A percentile compares a stretch with the other conserved stretches of the same genome.
Conservation (phyloP, 1,140 invertebrate species). For the Mactra quadrangularis region DNA sequence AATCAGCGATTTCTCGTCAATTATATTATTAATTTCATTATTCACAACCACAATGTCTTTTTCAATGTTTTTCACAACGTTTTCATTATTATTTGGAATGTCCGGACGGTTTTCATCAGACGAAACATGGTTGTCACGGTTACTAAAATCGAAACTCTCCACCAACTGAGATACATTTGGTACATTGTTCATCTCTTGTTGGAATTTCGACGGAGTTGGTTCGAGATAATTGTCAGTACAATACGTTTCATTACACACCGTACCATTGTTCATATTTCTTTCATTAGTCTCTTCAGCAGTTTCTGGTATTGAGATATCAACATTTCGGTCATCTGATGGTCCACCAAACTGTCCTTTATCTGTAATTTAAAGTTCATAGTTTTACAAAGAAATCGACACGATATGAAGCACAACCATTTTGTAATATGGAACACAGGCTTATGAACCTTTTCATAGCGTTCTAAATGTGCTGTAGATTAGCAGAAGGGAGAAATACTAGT, state of each 20-base stretch:
- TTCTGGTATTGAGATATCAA: neutral
- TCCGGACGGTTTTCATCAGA: neutral
- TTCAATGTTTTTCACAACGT: neutral
- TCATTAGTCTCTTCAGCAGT: neutral
- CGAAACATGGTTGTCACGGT: neutral
- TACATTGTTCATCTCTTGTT: neutral
- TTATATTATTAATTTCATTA: neutral
- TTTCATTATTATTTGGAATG: neutral
- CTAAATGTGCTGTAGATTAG: too few species aligned
- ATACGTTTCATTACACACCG: conserved; percentile 41
- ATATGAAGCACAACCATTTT: neutral
- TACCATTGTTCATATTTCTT: neutral
- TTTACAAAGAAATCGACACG: neutral
- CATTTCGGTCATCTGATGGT: neutral
- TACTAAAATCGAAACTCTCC: neutral
- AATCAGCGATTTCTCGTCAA: neutral
- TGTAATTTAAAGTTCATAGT: neutral
- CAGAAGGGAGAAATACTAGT: too few species aligned
- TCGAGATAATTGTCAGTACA: conserved; percentile 28
- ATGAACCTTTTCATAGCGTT: neutral
- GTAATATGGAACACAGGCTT: neutral
- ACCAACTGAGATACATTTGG: neutral
- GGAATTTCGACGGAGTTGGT: conserved; percentile 10
- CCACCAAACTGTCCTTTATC: neutral
- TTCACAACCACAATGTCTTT: neutral